These are phyloP conservation scores for Oreochromis mossambicus DNA, from an alignment of 2,797 vertebrate species.

Conservation along the genomic window DNA sequence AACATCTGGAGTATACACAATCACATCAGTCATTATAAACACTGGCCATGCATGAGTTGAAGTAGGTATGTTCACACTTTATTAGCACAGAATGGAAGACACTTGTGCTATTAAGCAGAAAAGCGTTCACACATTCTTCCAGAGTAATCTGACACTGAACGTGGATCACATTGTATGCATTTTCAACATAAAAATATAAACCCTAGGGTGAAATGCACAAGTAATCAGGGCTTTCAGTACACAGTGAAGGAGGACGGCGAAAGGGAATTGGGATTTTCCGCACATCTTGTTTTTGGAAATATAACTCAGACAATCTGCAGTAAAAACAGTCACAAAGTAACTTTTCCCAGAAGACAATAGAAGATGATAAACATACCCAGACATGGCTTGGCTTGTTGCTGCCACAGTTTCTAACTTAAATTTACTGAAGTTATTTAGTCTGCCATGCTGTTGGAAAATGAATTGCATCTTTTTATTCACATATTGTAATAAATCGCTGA, in stretches of 20 bases:
- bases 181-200: background rate
- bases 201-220: background rate
- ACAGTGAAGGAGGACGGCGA: background rate
- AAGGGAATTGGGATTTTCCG: background rate
- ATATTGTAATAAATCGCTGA: background rate
- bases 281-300: background rate
- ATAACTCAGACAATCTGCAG: background rate
- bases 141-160: background rate
- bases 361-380: background rate
- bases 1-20: constrained; percentile 48
- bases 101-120: background rate
- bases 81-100: constrained; percentile 6
- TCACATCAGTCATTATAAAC: constrained; percentile 20
- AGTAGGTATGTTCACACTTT: constrained; percentile 11
- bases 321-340: background rate
- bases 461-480: background rate
- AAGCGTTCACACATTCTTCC: background rate
- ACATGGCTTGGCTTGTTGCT: background rate
- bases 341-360: background rate
- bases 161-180: background rate
- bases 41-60: background rate
- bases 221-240: background rate
- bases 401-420: background rate
- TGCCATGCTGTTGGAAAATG: background rate
- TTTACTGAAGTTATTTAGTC: background rate